Conservation (phyloP, 1,140 invertebrate genomes). For the Anadara kagoshimensis region DNA sequence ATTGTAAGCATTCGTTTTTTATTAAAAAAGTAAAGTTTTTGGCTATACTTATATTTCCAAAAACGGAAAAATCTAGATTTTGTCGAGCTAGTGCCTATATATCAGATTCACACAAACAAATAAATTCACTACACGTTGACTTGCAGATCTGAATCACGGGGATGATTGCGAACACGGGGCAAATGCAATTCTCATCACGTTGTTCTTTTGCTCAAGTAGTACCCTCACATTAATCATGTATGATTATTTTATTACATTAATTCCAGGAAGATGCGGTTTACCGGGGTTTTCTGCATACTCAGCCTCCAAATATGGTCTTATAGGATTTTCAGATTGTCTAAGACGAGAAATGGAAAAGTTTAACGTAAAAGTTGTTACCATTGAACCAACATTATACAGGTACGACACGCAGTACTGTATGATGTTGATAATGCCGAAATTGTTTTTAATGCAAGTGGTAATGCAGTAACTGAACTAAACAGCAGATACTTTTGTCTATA, state of each 20-base stretch:
- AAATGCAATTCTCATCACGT: no score
- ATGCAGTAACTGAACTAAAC: not conserved
- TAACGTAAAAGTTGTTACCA: conserved; percentile 68
- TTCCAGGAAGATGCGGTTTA: conserved; percentile 80
- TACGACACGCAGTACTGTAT: not conserved
- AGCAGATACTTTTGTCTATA: not conserved
- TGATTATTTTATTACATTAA: not conserved
- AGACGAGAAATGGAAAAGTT: conserved; percentile 70
- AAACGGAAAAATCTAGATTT: no score
- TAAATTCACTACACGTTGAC: no score
- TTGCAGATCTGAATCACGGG: no score
- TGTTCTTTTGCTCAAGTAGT: no score
- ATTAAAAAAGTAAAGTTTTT: no score
- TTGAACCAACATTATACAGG: conserved; percentile 59
- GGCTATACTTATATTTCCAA: no score
- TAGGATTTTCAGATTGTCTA: conserved; percentile 72
- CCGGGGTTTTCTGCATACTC: conserved; percentile 85
- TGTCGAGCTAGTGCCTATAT: no score
- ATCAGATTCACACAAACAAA: no score
- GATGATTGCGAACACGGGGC: no score
- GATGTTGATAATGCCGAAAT: not conserved
- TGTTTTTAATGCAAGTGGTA: not conserved
- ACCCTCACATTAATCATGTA: no score
- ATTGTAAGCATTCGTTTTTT: no score
- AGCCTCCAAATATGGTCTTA: conserved; percentile 85